Evolutionary conservation across 2,797 vertebrate species (phyloP), one percentile per base, ranked within the genome.

Genomic region (Acipenser ruthenus): DNA sequence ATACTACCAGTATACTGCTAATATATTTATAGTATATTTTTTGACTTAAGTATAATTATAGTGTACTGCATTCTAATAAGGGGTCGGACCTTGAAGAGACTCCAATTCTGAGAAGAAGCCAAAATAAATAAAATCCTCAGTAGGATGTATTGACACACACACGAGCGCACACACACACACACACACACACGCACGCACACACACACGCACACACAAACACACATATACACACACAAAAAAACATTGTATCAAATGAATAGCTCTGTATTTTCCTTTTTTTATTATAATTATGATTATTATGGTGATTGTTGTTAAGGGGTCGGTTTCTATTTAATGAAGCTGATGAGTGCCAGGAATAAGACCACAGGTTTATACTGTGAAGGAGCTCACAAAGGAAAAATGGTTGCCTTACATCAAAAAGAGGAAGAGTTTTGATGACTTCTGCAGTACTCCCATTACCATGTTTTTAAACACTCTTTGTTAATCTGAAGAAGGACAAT

Each of bases 291-390:
- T 18, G 80, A 74, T 82, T 75, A 65, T 51, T 65, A 64, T 62
- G 67, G 68, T 37, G 3, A 37, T 37, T 37, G 5, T 37, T 37
- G 37, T 37, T 37, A 37, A 37, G 37, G 5, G 37, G 5, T 37
- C 37, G 5, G 65, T 67, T 74, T 65, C 65, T 49, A 55, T 67
- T 64, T 63, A 67, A 50, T 60, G 62, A 37, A 50, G 56, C 48
- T 9, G 60, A 65, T 60, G 13, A 67, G 67, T 67, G 67, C 63
- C 56, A 68, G 70, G 61, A 68, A 63, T 13, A 65, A 18, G 67
- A 75, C 72, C 70, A 73, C 73, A 82, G 89, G 91, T 92, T 91
- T 91, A 93, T 93, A 95, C 94, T 95, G 81, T 94, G 93, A 96
- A 93, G 76, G 79, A 70, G 80, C 83, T 88, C 75, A 65, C 76